Conservation (phyloP, 2,888 invertebrate species). For the Choristoneura rosaceana region DNA sequence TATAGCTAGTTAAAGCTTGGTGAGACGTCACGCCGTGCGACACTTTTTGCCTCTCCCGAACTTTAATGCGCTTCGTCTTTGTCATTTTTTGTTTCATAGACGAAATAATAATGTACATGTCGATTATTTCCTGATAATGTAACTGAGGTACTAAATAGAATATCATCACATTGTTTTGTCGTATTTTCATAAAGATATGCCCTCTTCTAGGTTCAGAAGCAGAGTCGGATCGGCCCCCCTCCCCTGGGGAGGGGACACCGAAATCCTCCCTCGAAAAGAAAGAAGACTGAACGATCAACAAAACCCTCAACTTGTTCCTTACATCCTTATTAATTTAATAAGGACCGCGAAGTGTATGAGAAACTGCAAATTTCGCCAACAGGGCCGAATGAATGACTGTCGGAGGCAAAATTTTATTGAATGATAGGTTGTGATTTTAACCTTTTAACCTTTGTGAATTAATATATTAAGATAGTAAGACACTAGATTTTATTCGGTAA, state of each 20-base stretch:
- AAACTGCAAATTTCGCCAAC: constrained; percentile 3
- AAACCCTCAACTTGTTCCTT: constrained; percentile 37
- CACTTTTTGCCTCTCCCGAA: too few relatives aligned
- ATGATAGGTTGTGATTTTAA: constrained; percentile 30
- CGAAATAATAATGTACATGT: too few relatives aligned
- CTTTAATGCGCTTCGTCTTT: too few relatives aligned
- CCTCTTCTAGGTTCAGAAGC: constrained; percentile 59
- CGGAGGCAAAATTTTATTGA: constrained; percentile 6
- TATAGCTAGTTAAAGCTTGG: too few relatives aligned
- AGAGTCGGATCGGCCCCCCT: constrained; percentile 68
- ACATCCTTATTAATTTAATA: constrained; percentile 25
- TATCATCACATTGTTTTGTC: too few relatives aligned
- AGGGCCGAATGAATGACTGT: constrained; percentile 11
- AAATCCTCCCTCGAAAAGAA: constrained; percentile 73
- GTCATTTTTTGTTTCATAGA: too few relatives aligned
- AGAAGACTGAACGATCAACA: constrained; percentile 73
- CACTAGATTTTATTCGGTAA: constrained; percentile 5
- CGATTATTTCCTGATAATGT: too few relatives aligned
- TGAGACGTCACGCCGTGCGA: too few relatives aligned
- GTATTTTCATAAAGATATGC: too few relatives aligned
- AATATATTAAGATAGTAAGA: neutral
- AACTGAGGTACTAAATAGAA: too few relatives aligned
- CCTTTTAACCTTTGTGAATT: constrained; percentile 32
- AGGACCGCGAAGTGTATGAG: constrained; percentile 33
- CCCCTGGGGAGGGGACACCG: constrained; percentile 60